These are phyloP conservation scores for Aricia agestis DNA, from an alignment of 1,140 invertebrate genomes.

Conservation along the genomic window DNA sequence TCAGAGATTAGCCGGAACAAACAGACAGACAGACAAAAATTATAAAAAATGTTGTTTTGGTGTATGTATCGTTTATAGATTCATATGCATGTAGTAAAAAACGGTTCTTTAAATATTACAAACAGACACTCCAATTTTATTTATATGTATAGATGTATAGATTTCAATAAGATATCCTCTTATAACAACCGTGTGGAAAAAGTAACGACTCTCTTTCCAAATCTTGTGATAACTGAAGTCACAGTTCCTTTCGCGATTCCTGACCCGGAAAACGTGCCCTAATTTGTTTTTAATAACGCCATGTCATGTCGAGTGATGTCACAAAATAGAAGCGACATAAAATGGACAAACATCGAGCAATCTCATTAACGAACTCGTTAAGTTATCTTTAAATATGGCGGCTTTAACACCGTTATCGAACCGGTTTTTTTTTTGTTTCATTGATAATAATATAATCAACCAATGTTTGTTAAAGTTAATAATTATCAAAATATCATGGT, in stretches of 20 bases:
- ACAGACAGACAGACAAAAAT: too few species aligned
- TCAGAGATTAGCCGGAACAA: too few species aligned
- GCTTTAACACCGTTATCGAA: constrained; percentile 17
- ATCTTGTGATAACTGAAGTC: not conserved
- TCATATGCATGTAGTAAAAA: too few species aligned
- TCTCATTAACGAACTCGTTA: not conserved
- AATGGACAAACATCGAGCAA: not conserved
- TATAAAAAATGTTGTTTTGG: too few species aligned
- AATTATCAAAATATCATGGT: too few species aligned
- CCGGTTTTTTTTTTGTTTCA: not conserved
- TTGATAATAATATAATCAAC: too few species aligned
- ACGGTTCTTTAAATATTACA: too few species aligned
- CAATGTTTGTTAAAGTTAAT: too few species aligned
- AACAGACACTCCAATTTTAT: too few species aligned
- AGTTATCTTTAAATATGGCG: constrained; percentile 1
- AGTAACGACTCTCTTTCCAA: not conserved
- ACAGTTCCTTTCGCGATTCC: not conserved
- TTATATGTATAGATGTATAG: too few species aligned
- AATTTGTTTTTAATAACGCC: constrained; percentile 1
- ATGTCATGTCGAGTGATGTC: not conserved
- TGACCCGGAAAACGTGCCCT: not conserved
- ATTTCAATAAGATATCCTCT: not conserved
- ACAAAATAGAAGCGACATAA: not conserved
- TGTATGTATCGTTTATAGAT: too few species aligned
- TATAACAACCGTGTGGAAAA: not conserved